phyloP scores from a whole-genome alignment of 2,113 vertebrate genomes.

The Melanostigma gelatinosum region DNA sequence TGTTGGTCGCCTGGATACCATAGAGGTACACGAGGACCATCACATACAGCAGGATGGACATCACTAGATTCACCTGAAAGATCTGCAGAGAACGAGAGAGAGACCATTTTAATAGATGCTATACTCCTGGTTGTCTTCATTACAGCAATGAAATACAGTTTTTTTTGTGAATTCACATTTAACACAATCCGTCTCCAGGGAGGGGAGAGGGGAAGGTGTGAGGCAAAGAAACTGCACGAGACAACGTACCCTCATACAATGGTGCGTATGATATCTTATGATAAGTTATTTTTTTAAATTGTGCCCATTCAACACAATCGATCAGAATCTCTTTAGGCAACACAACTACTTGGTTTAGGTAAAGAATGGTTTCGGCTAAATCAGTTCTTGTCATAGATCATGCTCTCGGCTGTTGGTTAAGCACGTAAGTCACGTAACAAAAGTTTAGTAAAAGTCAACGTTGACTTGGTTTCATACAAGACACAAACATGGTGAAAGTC shows the following conservation, averaged over 20 bases:
- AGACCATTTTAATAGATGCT: neutral
- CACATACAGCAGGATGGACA: slow-evolving; percentile 99
- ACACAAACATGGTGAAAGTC: neutral
- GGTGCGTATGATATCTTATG: neutral
- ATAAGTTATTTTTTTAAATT: neutral
- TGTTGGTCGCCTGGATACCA: slow-evolving; percentile 94
- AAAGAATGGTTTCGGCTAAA: neutral
- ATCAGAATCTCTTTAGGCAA: neutral
- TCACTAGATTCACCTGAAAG: slow-evolving; percentile 99
- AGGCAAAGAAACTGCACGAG: neutral
- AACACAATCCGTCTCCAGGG: neutral
- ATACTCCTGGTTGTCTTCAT: neutral
- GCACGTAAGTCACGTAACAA: neutral
- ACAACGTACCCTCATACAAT: neutral
- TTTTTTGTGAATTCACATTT: neutral
- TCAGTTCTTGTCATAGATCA: no score
- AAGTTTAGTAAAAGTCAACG: neutral
- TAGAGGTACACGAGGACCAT: slow-evolving; percentile 98
- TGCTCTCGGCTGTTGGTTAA: neutral
- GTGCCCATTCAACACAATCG: neutral
- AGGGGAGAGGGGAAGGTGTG: neutral
- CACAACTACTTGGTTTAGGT: neutral
- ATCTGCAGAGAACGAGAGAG: slow-evolving; percentile 85
- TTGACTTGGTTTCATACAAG: neutral
- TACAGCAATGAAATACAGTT: neutral